phyloP scores from a whole-genome alignment of 2,888 invertebrate genomes.

The Drymonia ruficornis region DNA sequence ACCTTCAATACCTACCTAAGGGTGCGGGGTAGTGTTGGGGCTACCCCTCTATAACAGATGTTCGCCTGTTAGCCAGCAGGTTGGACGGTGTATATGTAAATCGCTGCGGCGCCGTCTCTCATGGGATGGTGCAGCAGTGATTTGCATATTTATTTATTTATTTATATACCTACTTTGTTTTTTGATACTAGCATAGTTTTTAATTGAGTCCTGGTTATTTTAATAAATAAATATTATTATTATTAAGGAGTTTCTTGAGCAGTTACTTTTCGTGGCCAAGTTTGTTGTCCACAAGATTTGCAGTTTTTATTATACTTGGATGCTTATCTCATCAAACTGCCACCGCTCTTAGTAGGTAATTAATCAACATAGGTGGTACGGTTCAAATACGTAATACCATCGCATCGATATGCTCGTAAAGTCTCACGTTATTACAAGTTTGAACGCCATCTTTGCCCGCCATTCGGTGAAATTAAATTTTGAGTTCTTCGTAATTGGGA shows the following conservation, averaged over 20 bases:
- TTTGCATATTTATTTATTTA: no score
- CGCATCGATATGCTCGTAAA: conserved; percentile 34
- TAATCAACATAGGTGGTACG: conserved; percentile 31
- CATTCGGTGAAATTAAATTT: conserved; percentile 45
- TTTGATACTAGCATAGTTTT: no score
- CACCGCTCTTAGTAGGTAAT: conserved; percentile 20
- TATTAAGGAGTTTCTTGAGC: neutral
- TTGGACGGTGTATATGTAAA: no score
- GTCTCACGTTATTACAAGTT: conserved; percentile 44
- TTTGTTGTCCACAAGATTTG: neutral
- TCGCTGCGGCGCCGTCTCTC: no score
- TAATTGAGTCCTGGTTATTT: no score
- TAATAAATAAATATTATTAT: no score
- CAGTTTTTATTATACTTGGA: conserved; percentile 25
- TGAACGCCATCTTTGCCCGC: conserved; percentile 43
- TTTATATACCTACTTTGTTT: no score
- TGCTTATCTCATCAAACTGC: conserved; percentile 16
- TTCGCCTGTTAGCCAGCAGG: no score
- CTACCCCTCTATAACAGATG: no score
- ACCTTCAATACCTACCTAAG: neutral
- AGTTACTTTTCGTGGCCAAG: neutral
- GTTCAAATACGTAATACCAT: conserved; percentile 26
- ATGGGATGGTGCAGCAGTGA: no score
- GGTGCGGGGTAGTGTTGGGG: no score
- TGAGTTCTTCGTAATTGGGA: conserved; percentile 42